These are phyloP conservation scores for Drosophila eohydei DNA, from an alignment of 2,888 invertebrate genomes.

Conservation along the genomic window DNA sequence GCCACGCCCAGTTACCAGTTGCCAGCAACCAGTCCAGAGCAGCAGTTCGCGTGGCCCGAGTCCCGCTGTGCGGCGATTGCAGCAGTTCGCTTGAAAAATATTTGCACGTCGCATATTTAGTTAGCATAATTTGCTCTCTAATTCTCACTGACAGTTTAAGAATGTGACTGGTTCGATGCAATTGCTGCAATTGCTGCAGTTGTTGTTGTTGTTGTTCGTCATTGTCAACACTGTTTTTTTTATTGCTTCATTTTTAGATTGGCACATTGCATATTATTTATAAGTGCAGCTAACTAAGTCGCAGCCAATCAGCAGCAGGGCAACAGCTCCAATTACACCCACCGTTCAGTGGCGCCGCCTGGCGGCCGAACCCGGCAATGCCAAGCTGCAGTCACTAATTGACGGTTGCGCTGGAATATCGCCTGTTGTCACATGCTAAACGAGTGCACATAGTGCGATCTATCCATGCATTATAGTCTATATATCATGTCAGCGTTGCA, in stretches of 20 bases:
- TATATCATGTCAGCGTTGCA: slow-evolving; percentile 8
- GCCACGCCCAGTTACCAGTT: slow-evolving; percentile 38
- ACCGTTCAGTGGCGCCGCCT: slow-evolving; percentile 50
- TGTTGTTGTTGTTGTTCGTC: slow-evolving; percentile 32
- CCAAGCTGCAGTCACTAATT: slow-evolving; percentile 40
- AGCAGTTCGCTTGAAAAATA: slow-evolving; percentile 31
- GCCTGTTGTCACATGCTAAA: slow-evolving; percentile 57
- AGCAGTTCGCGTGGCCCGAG: slow-evolving; percentile 11
- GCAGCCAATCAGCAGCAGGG: slow-evolving; percentile 27
- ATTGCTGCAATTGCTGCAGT: slow-evolving; percentile 15
- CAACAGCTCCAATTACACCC: slow-evolving; percentile 58
- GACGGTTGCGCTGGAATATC: slow-evolving; percentile 47
- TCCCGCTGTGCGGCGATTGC: slow-evolving; percentile 29
- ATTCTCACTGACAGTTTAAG: slow-evolving; percentile 71
- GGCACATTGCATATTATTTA: slow-evolving; percentile 55
- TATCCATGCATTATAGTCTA: slow-evolving; percentile 3
- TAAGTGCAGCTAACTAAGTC: slow-evolving; percentile 38
- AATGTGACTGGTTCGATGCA: slow-evolving; percentile 58
- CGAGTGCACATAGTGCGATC: slow-evolving; percentile 10
- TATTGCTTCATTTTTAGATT: slow-evolving; percentile 24
- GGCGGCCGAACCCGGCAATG: slow-evolving; percentile 42
- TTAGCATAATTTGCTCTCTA: slow-evolving; percentile 77
- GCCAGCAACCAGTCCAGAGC: background rate
- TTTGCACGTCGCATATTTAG: slow-evolving; percentile 67
- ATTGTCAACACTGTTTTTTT: slow-evolving; percentile 49